Evolutionary conservation across 2,888 invertebrate species (phyloP), one percentile per base, ranked within the genome.

Genomic region (Melipona beecheii): DNA sequence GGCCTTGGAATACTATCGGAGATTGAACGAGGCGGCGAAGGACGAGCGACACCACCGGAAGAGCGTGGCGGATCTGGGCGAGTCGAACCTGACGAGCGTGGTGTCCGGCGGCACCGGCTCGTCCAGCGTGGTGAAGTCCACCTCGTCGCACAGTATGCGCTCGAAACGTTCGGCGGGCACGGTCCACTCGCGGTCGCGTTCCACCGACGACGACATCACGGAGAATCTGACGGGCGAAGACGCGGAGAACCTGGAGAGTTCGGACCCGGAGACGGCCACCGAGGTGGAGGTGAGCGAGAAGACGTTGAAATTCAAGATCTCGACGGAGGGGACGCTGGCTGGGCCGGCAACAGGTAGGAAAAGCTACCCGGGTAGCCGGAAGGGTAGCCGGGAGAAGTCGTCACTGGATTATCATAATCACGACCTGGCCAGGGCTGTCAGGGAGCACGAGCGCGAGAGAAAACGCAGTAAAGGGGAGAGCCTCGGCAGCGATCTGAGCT

Each of bases 211-310:
- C n/a, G 93, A 93, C 65, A 88, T 85, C n/a, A 93, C 94, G 91
- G 91, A 95, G 91, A 91, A 92, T 52, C 70, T 90, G 56, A 93
- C 91, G 24, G 90, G 92, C 75, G 95, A 95, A 78, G 96, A 96
- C 43, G 95, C 95, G 6, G 95, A 96, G 75, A 89, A 95, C 90
- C 77, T 95, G 93, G 91, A 94, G 92, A 96, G 96, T 89, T 96
- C 96, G 19, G 96, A 96, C 87, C 95, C 96, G 6, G 97, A 97
- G 91, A 96, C 97, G 0, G 97, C 96, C 69, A 97, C 96, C 49
- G 97, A 97, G 93, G 97, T 97, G 66, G 97, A 97, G 93, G 96
- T 97, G 84, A 97, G 97, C 84, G 97, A 97, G 92, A 97, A 97
- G 92, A 96, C 97, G 2, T 95, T 97, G 60, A 97, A 97, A 92